Evolutionary conservation across 2,888 invertebrate species (phyloP), one percentile per base, ranked within the genome.

Genomic region (Micoletzkya japonica): DNA sequence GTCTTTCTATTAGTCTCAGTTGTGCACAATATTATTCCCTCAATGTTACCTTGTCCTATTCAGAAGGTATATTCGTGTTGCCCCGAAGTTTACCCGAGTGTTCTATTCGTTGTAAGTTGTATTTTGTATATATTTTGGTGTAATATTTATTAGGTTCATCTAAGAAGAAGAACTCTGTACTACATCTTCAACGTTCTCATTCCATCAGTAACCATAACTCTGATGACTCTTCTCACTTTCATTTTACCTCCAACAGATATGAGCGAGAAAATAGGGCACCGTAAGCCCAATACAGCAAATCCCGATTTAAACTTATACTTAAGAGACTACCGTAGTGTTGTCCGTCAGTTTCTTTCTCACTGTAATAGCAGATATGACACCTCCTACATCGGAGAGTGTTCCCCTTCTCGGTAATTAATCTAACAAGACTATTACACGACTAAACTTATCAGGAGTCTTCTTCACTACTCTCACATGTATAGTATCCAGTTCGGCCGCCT

Each of bases 281-380:
- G 81, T 81, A 39, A 67, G 76, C 70, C 14, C 30, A 10, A 28
- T 44, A 20, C 14, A 17, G n/a, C 14, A 39, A 66, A 2, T 28
- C 30, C n/a, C 36, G 24, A 24, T 39, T 44, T 24, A 39, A 36
- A 58, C 26, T 26, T 20, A 3, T 17, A 28, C 70, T 79, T 49
- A 70, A 82, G 82, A 82, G 68, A 82, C 79, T 2, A 82, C 82
- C 10, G 79, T 82, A 32, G 72, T 82, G 2, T 91, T 95, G 89
- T 94, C 94, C 88, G 91, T 95, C 91, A 94, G 94, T 90, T 94
- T 95, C 89, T 95, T 94, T 91, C 91, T 94, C 89, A 93, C 94
- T 90, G 91, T 95, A 90, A 94, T 95, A 87, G 93, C 94, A 85
- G 94, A 95, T 91, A 94, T 93, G 89, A 92, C 94, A 91, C 94